These are phyloP conservation scores for Corythaixoides concolor DNA, from an alignment of 2,113 vertebrate species.

Conservation along the genomic window DNA sequence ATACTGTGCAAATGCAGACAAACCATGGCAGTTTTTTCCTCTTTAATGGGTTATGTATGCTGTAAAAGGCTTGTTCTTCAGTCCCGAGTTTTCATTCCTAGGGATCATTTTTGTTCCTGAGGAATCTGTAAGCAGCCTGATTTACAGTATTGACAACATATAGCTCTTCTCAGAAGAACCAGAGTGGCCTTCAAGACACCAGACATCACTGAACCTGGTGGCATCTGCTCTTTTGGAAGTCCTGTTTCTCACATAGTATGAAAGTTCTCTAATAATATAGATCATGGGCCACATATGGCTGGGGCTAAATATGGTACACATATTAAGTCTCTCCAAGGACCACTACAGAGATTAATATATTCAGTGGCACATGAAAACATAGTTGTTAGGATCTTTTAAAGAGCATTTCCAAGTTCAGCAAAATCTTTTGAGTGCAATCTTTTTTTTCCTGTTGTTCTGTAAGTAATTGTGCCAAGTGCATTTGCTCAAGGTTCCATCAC, in stretches of 20 bases:
- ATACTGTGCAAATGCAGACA: neutral
- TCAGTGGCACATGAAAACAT: neutral
- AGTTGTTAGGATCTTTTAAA: neutral
- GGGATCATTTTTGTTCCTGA: neutral
- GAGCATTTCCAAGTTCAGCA: neutral
- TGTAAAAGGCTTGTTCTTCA: neutral
- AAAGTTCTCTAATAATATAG: neutral
- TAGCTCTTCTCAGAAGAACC: neutral
- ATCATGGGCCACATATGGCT: neutral
- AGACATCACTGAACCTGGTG: neutral
- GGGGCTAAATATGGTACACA: neutral
- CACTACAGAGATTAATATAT: neutral
- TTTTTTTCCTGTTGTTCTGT: neutral
- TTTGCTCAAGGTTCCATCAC: neutral
- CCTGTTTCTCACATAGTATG: neutral
- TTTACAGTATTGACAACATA: neutral
- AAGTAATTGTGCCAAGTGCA: neutral
- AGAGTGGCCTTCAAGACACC: neutral
- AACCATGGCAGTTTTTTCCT: neutral
- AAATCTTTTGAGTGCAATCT: neutral
- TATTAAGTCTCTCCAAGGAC: neutral
- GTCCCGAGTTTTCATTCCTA: neutral
- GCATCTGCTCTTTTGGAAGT: neutral
- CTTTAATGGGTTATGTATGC: neutral
- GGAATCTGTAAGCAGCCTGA: neutral